Conservation (phyloP, 2,888 invertebrate species). For the Masnerella sp. region DNA sequence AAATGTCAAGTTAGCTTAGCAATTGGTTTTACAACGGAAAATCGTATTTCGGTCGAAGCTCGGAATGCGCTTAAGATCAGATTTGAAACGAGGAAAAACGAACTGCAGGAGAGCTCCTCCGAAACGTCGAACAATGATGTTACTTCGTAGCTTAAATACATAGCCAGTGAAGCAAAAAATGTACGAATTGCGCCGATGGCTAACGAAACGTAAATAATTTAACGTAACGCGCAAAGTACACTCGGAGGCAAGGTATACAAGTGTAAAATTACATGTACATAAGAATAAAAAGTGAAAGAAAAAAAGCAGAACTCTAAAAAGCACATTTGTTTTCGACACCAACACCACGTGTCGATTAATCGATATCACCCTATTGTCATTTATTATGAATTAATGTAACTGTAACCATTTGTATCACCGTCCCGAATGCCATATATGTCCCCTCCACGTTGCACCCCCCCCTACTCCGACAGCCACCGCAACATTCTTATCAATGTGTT, state of each 20-base stretch:
- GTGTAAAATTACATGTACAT: conserved; percentile 59
- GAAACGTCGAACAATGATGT: conserved; percentile 46
- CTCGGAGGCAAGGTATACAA: conserved; percentile 44
- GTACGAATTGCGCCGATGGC: conserved; percentile 44
- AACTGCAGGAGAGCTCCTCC: conserved; percentile 30
- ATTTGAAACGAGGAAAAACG: conserved; percentile 1
- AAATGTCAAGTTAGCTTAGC: conserved; percentile 34
- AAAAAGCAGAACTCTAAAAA: conserved; percentile 26
- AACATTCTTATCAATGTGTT: too few species aligned
- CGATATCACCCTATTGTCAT: conserved; percentile 10
- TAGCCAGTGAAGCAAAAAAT: conserved; percentile 40
- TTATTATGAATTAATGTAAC: conserved; percentile 5
- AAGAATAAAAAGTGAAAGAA: conserved; percentile 57
- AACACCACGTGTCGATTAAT: conserved; percentile 32
- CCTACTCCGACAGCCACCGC: conserved; percentile 3
- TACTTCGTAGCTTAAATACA: conserved; percentile 50
- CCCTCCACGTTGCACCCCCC: not conserved
- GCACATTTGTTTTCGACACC: conserved; percentile 46
- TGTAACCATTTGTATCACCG: not conserved
- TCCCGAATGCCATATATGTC: conserved; percentile 30
- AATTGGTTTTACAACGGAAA: conserved; percentile 30
- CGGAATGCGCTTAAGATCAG: conserved; percentile 13
- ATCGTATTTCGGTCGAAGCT: conserved; percentile 28
- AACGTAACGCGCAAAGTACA: conserved; percentile 40
- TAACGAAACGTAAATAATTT: conserved; percentile 46